phyloP scores from a whole-genome alignment of 2,113 vertebrate species.

The Sigmodon hispidus region DNA sequence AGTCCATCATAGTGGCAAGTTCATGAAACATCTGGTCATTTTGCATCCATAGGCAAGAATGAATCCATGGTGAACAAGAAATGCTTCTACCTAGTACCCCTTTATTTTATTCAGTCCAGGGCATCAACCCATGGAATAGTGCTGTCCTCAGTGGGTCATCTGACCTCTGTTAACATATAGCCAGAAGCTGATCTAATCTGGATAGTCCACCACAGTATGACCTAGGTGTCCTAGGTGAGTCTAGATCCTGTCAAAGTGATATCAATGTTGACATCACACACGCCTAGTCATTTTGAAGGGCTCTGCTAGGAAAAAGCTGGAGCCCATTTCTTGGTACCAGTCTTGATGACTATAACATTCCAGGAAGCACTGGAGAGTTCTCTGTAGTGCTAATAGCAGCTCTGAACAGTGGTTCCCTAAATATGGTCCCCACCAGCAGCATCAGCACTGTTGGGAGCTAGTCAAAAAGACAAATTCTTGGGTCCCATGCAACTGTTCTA shows the following conservation, averaged over 20 bases:
- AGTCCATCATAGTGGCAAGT: background rate
- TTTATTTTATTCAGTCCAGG: background rate
- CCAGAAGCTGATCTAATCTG: background rate
- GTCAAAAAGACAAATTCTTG: background rate
- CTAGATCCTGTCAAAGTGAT: background rate
- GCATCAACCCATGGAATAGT: background rate
- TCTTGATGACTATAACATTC: background rate
- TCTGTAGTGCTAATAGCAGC: background rate
- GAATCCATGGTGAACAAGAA: background rate
- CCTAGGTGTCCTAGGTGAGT: background rate
- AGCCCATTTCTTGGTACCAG: slow-evolving; percentile 4
- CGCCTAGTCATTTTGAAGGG: background rate
- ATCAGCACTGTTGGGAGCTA: background rate
- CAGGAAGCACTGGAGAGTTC: background rate
- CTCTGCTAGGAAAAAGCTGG: background rate
- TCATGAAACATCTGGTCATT: background rate
- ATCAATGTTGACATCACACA: background rate
- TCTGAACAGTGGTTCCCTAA: background rate
- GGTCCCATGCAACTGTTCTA: background rate
- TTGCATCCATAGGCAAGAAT: background rate
- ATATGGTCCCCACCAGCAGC: background rate
- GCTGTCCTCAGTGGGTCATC: background rate
- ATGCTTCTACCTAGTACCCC: background rate
- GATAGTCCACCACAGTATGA: background rate
- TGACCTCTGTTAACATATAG: background rate